Conservation (phyloP, 2,888 invertebrate genomes). For the Clistopyga incitator region DNA sequence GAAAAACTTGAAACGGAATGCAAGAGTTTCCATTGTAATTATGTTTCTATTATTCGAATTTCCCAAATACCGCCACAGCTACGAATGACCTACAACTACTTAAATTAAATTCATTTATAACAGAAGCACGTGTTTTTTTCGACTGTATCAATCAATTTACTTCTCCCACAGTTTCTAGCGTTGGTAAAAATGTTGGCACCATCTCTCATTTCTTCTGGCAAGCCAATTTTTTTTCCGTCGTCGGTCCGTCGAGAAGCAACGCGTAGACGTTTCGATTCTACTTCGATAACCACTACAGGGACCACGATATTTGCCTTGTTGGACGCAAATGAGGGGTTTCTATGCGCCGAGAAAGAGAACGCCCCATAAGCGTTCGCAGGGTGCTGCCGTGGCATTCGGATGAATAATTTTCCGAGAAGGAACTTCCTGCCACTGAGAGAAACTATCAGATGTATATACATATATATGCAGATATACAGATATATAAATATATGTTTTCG, state of each 20-base stretch:
- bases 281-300: constrained; percentile 14
- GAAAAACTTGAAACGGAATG: too few species aligned
- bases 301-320: constrained; percentile 58
- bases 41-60: too few species aligned
- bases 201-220: background rate
- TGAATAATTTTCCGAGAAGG: constrained; percentile 65
- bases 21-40: too few species aligned
- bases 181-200: background rate
- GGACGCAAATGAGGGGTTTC: constrained; percentile 40
- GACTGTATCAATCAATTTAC: too few species aligned
- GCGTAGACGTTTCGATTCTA: constrained; percentile 12
- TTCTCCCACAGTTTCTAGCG: too few species aligned
- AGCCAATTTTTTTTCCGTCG: background rate
- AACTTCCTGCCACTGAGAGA: constrained; percentile 45
- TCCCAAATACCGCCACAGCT: too few species aligned
- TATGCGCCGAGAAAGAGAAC: constrained; percentile 34
- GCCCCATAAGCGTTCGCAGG: constrained; percentile 51
- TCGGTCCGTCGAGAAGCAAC: background rate
- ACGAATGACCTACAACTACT: too few species aligned
- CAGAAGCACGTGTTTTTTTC: too few species aligned
- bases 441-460: constrained; percentile 31
- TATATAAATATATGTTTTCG: constrained; percentile 17
- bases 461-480: too few species aligned
- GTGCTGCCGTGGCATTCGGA: constrained; percentile 59
- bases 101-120: too few species aligned